phyloP scores from a whole-genome alignment of 1,140 invertebrate species.

The Pseudachorutes palmiensis region DNA sequence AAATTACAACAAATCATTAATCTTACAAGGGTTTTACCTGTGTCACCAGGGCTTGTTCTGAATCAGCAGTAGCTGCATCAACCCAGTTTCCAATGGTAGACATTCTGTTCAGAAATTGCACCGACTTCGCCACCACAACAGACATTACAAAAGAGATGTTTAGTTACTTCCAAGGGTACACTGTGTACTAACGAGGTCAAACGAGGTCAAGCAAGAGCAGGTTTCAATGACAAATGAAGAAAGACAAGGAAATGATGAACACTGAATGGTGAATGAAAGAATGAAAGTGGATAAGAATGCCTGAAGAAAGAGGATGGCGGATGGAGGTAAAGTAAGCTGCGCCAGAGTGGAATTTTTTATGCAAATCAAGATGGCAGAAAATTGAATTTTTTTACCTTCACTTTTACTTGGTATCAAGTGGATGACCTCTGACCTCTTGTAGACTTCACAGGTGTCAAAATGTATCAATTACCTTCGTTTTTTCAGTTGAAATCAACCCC shows the following conservation, averaged over 20 bases:
- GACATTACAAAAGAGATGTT: not conserved
- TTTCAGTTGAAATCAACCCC: too few relatives aligned
- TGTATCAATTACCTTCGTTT: too few relatives aligned
- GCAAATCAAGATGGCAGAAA: too few relatives aligned
- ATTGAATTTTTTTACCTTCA: too few relatives aligned
- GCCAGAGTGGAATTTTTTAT: too few relatives aligned
- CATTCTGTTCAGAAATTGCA: not conserved
- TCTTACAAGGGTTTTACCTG: constrained; percentile 33
- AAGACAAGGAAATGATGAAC: not conserved
- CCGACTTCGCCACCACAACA: not conserved
- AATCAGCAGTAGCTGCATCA: constrained; percentile 39
- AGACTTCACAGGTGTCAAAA: too few relatives aligned
- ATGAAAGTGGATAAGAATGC: not conserved
- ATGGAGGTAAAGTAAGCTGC: not conserved
- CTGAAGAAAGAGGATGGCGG: not conserved
- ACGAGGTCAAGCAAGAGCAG: not conserved
- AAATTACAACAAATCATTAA: not conserved
- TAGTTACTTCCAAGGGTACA: not conserved
- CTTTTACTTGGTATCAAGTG: too few relatives aligned
- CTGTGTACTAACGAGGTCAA: not conserved
- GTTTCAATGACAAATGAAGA: not conserved
- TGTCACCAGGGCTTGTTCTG: constrained; percentile 39
- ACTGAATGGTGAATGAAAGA: not conserved
- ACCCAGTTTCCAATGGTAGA: constrained; percentile 39
- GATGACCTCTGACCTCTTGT: too few relatives aligned